Conservation (phyloP, 2,888 invertebrate species). For the Phragmatobia fuliginosa region DNA sequence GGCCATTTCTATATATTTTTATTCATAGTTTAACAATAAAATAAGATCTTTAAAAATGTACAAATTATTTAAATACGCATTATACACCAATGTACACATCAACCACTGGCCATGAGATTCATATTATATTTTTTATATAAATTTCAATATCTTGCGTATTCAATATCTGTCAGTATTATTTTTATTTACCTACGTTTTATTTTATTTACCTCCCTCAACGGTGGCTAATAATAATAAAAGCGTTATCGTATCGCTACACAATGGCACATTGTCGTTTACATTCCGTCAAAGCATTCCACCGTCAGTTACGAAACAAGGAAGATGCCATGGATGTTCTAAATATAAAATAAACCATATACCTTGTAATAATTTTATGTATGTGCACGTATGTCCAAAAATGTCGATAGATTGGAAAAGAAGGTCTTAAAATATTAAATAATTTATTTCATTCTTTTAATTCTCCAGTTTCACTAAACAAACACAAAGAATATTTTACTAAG, state of each 20-base stretch:
- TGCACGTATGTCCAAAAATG: no score
- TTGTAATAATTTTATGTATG: no score
- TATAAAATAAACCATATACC: background rate
- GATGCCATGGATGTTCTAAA: slow-evolving; percentile 1
- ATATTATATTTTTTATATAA: background rate
- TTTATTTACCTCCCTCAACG: slow-evolving; percentile 62
- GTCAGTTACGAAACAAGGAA: slow-evolving; percentile 46
- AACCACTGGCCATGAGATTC: background rate
- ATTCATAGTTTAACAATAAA: no score
- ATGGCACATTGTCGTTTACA: slow-evolving; percentile 77
- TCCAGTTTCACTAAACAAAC: no score
- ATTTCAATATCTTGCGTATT: slow-evolving; percentile 30
- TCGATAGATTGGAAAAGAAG: no score
- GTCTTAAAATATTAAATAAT: no score
- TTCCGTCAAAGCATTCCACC: slow-evolving; percentile 73
- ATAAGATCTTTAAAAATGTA: no score
- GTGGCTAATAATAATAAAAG: slow-evolving; percentile 79
- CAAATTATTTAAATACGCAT: no score
- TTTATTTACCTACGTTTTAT: slow-evolving; percentile 48
- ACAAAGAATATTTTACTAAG: no score
- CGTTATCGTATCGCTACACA: slow-evolving; percentile 81
- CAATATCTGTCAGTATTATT: no score
- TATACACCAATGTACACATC: background rate
- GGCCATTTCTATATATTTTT: no score
- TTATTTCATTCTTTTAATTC: no score